phyloP scores from a whole-genome alignment of 2,888 invertebrate species.

The Acrobasis suavella region DNA sequence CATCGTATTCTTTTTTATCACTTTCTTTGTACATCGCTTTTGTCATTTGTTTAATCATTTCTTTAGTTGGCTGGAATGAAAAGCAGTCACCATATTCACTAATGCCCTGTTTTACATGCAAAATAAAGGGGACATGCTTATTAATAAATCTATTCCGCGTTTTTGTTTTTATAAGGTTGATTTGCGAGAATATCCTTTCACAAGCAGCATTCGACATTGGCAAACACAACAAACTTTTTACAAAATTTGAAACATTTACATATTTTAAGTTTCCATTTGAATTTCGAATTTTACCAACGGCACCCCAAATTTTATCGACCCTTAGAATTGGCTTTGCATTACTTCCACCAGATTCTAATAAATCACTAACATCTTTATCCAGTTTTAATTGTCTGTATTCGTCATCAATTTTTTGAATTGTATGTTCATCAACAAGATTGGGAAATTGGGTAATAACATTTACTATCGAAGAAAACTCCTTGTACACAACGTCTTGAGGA shows the following conservation, averaged over 20 bases:
- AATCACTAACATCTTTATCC: conserved; percentile 21
- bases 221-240: conserved; percentile 2
- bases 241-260: conserved; percentile 17
- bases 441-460: conserved; percentile 21
- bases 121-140: conserved; percentile 17
- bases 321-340: conserved; percentile 24
- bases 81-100: conserved; percentile 14
- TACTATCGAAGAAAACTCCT: conserved; percentile 23
- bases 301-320: conserved; percentile 28
- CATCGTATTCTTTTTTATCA: conserved; percentile 9
- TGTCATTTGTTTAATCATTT: conserved; percentile 13
- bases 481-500: conserved; percentile 29
- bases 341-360: conserved; percentile 25
- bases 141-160: conserved; percentile 25
- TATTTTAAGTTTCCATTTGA: conserved; percentile 23
- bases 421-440: conserved; percentile 22
- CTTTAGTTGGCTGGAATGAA: conserved; percentile 11
- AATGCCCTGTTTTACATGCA: conserved; percentile 24
- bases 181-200: conserved; percentile 25
- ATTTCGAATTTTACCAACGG: conserved; percentile 25
- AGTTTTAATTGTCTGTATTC: conserved; percentile 26
- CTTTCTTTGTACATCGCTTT: conserved; percentile 17
- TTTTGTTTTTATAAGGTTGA: conserved; percentile 26
- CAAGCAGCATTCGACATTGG: conserved; percentile 24
- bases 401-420: conserved; percentile 27